A percentile compares a stretch with the other conserved stretches of the same genome.
These are phyloP conservation scores for Phaethornis superciliosus DNA, from an alignment of 2,113 vertebrate species.

Conservation along the genomic window DNA sequence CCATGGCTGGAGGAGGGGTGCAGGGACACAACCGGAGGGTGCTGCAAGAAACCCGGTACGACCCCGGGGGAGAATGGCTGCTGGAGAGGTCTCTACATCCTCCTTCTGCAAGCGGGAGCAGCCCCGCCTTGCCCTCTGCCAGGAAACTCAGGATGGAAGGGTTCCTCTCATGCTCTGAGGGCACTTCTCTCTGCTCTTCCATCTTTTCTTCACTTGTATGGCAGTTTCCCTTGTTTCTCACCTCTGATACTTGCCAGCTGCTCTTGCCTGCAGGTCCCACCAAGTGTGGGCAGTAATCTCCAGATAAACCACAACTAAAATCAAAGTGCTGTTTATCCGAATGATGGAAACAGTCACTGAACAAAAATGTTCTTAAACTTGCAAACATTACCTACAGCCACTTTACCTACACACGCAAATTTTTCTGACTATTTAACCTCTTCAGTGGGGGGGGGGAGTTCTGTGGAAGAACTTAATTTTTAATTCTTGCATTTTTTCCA, in stretches of 20 bases:
- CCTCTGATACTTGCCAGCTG: neutral
- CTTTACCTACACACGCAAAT: neutral
- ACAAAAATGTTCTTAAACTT: neutral
- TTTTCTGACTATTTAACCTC: neutral
- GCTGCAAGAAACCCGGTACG: fast-evolving
- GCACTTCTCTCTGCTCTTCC: neutral
- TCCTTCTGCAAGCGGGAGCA: neutral
- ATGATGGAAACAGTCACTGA: neutral
- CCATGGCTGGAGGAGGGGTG: neutral
- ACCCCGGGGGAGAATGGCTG: fast-evolving
- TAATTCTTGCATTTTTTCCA: neutral
- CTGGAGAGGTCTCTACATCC: no score
- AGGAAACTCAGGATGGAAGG: fast-evolving
- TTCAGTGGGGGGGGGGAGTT: neutral
- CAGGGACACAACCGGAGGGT: no score
- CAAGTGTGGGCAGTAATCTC: neutral
- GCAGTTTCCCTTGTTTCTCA: neutral
- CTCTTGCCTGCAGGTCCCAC: neutral
- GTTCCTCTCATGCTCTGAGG: fast-evolving
- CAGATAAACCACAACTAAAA: neutral
- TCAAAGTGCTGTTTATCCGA: neutral
- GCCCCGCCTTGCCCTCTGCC: neutral
- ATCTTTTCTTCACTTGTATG: neutral
- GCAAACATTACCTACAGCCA: neutral
- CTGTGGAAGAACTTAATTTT: neutral